Conservation (phyloP, 2,888 invertebrate species). For the Cryptocephalus primarius region DNA sequence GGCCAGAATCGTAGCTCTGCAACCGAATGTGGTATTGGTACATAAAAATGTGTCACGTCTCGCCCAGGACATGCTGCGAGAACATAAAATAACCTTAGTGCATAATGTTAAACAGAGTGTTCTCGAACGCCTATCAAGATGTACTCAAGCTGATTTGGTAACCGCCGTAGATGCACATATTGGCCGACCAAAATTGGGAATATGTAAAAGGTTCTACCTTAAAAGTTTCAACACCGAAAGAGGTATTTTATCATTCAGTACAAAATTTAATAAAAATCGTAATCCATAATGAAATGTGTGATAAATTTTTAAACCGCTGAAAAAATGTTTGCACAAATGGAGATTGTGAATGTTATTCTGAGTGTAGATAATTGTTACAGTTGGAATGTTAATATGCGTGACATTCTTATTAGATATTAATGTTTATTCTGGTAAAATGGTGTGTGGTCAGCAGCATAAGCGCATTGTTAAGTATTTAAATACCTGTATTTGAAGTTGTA, state of each 20-base stretch:
- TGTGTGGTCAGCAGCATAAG: no score
- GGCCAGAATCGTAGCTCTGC: slow-evolving; percentile 69
- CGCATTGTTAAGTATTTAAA: no score
- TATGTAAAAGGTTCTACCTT: slow-evolving; percentile 73
- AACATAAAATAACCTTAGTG: slow-evolving; percentile 74
- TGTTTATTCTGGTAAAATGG: no score
- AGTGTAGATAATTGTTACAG: no score
- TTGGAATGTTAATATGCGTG: no score
- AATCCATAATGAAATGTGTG: no score
- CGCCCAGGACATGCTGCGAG: slow-evolving; percentile 78
- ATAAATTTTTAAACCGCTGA: no score
- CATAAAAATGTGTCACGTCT: slow-evolving; percentile 73
- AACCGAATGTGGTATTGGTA: slow-evolving; percentile 81
- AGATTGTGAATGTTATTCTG: no score
- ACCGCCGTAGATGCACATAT: slow-evolving; percentile 81
- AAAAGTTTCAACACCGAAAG: slow-evolving; percentile 42
- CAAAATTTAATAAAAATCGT: no score
- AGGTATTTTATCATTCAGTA: slow-evolving; percentile 34
- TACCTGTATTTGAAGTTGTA: no score
- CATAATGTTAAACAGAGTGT: slow-evolving; percentile 74
- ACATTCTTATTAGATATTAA: no score
- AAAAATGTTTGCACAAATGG: no score
- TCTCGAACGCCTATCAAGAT: slow-evolving; percentile 67
- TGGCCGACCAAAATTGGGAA: slow-evolving; percentile 70
- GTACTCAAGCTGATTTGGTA: slow-evolving; percentile 75